phyloP scores from a whole-genome alignment of 2,797 vertebrate species.

The Pipistrellus pygmaeus region DNA sequence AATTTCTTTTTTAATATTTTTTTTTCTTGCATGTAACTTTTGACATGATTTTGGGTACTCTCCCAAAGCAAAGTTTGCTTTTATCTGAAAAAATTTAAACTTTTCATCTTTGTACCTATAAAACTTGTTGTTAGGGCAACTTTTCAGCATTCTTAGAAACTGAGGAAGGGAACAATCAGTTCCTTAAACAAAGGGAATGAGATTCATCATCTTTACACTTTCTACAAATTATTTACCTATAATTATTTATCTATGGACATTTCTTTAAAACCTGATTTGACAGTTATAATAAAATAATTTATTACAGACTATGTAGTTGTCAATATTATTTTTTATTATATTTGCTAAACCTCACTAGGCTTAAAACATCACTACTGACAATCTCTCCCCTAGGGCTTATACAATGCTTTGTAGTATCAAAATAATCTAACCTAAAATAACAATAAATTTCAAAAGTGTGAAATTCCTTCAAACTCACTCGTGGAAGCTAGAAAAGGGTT shows the following conservation, averaged over 20 bases:
- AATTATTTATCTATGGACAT: background rate
- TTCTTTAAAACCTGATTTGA: conserved; percentile 50
- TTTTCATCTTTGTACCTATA: conserved; percentile 18
- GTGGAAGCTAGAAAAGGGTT: conserved; percentile 7
- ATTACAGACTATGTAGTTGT: background rate
- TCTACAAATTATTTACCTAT: conserved; percentile 1
- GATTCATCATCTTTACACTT: conserved; percentile 5
- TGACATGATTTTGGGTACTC: conserved; percentile 7
- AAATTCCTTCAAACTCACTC: conserved; percentile 65
- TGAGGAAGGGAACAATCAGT: conserved; percentile 14
- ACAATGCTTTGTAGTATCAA: conserved; percentile 42
- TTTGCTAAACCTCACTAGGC: conserved; percentile 62
- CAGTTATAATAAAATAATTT: conserved; percentile 3
- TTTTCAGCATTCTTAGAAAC: conserved; percentile 49
- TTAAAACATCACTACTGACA: conserved; percentile 53
- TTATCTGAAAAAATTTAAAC: conserved; percentile 62
- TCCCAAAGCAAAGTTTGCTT: conserved; percentile 59
- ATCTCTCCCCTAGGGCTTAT: background rate
- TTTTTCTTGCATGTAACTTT: conserved; percentile 48
- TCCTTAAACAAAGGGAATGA: background rate
- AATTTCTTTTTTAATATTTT: conserved; percentile 39
- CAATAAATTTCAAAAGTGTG: conserved; percentile 35
- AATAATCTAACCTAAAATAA: conserved; percentile 18
- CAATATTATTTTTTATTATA: conserved; percentile 61
- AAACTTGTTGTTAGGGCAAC: conserved; percentile 5